These are phyloP conservation scores for Platerodrilus igneus DNA, from an alignment of 2,888 invertebrate genomes.

Conservation along the genomic window DNA sequence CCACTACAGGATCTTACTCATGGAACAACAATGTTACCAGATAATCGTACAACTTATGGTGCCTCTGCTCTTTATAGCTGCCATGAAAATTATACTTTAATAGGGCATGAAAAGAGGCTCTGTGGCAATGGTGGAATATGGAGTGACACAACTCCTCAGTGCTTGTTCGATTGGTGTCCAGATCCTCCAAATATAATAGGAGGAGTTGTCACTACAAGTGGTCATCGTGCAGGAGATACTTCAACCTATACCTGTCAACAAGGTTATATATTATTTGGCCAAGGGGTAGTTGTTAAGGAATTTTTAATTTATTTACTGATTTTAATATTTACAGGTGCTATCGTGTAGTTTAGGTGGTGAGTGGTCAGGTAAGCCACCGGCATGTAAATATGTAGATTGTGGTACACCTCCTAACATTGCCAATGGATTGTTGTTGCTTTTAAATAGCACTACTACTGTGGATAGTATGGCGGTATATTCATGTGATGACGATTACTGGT, in stretches of 20 bases:
- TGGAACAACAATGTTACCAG: slow-evolving; percentile 63
- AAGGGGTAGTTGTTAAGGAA: slow-evolving; percentile 61
- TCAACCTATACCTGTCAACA: slow-evolving; percentile 77
- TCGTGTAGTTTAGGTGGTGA: slow-evolving; percentile 81
- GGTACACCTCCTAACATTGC: slow-evolving; percentile 76
- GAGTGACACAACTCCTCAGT: slow-evolving; percentile 74
- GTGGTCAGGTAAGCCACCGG: slow-evolving; percentile 76
- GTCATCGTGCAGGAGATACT: slow-evolving; percentile 73
- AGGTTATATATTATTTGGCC: slow-evolving; percentile 80
- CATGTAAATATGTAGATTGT: slow-evolving; percentile 83
- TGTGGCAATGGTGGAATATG: slow-evolving; percentile 72
- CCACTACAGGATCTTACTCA: slow-evolving; percentile 63
- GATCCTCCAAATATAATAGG: slow-evolving; percentile 76
- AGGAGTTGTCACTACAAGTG: slow-evolving; percentile 64
- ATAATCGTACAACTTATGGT: slow-evolving; percentile 73
- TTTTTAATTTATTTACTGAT: background rate
- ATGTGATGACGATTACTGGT: slow-evolving; percentile 80
- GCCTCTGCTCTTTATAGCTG: slow-evolving; percentile 74
- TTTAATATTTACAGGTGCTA: slow-evolving; percentile 55
- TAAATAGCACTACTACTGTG: slow-evolving; percentile 78
- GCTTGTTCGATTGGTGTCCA: slow-evolving; percentile 84
- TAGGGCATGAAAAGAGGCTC: slow-evolving; percentile 65
- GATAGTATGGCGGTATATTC: slow-evolving; percentile 74
- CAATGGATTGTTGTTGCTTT: slow-evolving; percentile 65
- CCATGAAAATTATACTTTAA: slow-evolving; percentile 78